Base-by-base conservation (phyloP, 92 coral and sea anemone species). In the Ricordea florida region DNA sequence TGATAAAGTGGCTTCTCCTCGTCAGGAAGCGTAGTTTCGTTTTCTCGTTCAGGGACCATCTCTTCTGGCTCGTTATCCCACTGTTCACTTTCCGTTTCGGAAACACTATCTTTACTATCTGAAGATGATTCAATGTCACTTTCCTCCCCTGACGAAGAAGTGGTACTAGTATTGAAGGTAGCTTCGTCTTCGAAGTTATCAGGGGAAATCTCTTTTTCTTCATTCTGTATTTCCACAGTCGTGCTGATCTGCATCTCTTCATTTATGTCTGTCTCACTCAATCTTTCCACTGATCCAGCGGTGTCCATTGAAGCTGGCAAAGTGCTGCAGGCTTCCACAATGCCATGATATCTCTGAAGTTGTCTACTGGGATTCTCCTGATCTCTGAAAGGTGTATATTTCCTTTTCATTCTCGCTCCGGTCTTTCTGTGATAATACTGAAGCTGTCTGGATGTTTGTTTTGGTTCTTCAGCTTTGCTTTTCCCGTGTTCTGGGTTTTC, bases 21-120 rank as follows among this genome's bases (percentile, higher is more conserved):
- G n/a, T n/a, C n/a, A n/a, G n/a, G n/a, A n/a, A 2, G 67, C 85
- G 51, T 44, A 77, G 45, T 70, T 85, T 11, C 81, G 35, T 38
- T 38, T 62, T 41, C 15, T 26, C 23, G 23, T 38, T 62, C 48
- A 36, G 33, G 33, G 67, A 21, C 49, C 67, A 61, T 38, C 49
- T 38, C 67, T 37, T 61, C 67, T 14, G 35, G 22, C 69, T 59
- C 47, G 28, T 35, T 50, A 50, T 55, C 62, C 62, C 40, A 28
- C 40, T 55, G 53, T 46, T 46, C 53, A 46, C 53, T 46, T 46
- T 46, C 24, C 1, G 47, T 41, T 41, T 41, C 47, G 6, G 53
- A 46, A 46, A 46, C 34, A 29, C 38, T 4, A 17, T 56, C 62
- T 56, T 56, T 42, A 56, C 62, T 56, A 14, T 7, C 42, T 14